phyloP scores from a whole-genome alignment of 2,888 invertebrate species.

The Elaeidobius kamerunicus region DNA sequence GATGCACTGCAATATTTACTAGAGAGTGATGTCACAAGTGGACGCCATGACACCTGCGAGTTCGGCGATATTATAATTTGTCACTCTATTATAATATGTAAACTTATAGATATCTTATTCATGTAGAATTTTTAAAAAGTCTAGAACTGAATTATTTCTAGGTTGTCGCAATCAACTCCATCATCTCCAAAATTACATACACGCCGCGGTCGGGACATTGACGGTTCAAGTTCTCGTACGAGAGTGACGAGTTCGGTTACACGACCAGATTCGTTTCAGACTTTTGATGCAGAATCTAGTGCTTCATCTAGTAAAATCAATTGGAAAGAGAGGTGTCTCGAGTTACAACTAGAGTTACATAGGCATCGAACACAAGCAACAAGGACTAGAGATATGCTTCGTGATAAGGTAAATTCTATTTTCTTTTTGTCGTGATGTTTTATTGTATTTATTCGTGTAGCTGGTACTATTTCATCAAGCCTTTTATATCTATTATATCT shows the following conservation, averaged over 20 bases:
- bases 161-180: conserved; percentile 59
- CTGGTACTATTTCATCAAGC: too few relatives aligned
- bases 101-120: background rate
- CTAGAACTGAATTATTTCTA: too few relatives aligned
- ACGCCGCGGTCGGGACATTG: conserved; percentile 59
- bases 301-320: conserved; percentile 52
- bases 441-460: too few relatives aligned
- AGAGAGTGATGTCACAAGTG: too few relatives aligned
- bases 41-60: too few relatives aligned
- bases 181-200: conserved; percentile 71
- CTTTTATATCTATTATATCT: too few relatives aligned
- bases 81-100: too few relatives aligned
- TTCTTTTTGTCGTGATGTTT: too few relatives aligned
- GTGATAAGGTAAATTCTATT: conserved; percentile 85
- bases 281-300: conserved; percentile 22
- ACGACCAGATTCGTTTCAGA: conserved; percentile 15
- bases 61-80: too few relatives aligned
- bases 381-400: conserved; percentile 80
- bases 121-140: background rate
- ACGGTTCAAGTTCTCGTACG: conserved; percentile 15
- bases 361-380: conserved; percentile 84
- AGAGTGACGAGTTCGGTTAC: conserved; percentile 12
- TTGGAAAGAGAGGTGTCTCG: conserved; percentile 87
- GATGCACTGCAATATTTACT: too few relatives aligned
- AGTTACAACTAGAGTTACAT: conserved; percentile 81